Conservation (phyloP, 2,888 invertebrate species). For the Furcula furcula region DNA sequence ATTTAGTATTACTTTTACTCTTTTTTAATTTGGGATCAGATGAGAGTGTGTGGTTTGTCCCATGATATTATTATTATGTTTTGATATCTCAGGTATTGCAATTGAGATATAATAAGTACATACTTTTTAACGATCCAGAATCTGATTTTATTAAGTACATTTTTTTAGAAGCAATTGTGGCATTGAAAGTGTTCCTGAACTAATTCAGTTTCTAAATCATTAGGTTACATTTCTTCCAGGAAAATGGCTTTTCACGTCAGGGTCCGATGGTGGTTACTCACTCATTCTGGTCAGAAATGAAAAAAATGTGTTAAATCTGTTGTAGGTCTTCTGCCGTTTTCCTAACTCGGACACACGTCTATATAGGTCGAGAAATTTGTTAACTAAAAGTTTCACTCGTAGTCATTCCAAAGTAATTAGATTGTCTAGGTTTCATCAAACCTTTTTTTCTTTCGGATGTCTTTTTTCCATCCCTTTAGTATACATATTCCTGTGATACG, state of each 20-base stretch:
- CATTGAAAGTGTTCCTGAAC: slow-evolving; percentile 10
- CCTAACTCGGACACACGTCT: slow-evolving; percentile 2
- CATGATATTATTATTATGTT: no score
- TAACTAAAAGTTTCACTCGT: slow-evolving; percentile 7
- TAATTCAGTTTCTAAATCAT: slow-evolving; percentile 15
- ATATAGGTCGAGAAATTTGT: slow-evolving; percentile 6
- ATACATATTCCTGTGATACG: slow-evolving; percentile 3
- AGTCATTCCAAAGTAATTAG: slow-evolving; percentile 2
- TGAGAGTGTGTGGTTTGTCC: no score
- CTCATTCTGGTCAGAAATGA: slow-evolving; percentile 15
- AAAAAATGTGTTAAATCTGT: slow-evolving; percentile 1
- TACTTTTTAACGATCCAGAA: not conserved
- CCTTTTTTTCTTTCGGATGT: slow-evolving; percentile 2
- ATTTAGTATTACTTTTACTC: no score
- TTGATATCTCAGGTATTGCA: no score
- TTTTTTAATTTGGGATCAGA: no score
- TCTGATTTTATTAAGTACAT: slow-evolving; percentile 2
- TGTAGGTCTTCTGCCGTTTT: slow-evolving; percentile 1
- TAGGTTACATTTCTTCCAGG: slow-evolving; percentile 5
- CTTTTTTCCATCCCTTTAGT: not conserved
- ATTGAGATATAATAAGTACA: no score
- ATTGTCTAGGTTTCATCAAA: not conserved
- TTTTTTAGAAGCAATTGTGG: slow-evolving; percentile 1
- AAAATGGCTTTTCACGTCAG: slow-evolving; percentile 1
- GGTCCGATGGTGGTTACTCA: not conserved